A percentile compares a stretch with the other conserved stretches of the same genome.
These are phyloP conservation scores for Pyrrhia umbra DNA, from an alignment of 2,888 invertebrate genomes.

Conservation along the genomic window DNA sequence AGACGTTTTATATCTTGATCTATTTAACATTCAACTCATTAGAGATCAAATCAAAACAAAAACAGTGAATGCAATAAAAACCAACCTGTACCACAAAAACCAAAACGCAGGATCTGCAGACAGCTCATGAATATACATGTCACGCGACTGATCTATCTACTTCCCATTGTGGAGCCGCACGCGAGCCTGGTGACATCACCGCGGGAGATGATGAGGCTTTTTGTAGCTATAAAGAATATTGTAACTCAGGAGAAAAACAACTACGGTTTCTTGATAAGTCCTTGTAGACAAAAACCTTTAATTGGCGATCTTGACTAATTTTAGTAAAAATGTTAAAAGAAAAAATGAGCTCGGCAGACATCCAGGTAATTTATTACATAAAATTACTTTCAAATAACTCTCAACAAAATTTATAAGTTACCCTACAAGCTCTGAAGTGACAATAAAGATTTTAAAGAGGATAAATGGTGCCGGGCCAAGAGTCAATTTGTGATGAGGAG, in stretches of 20 bases:
- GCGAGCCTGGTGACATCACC: conserved; percentile 16
- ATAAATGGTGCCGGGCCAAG: conserved; percentile 39
- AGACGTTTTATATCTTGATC: background rate
- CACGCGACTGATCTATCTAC: conserved; percentile 32
- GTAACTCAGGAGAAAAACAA: too few species aligned
- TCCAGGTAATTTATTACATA: conserved; percentile 24
- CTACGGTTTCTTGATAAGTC: background rate
- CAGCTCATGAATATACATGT: conserved; percentile 28
- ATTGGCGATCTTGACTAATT: too few species aligned
- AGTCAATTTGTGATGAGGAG: conserved; percentile 53
- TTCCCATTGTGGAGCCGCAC: conserved; percentile 21
- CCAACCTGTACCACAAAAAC: background rate
- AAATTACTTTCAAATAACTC: conserved; percentile 33
- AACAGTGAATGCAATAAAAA: conserved; percentile 15
- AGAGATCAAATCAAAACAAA: conserved; percentile 1
- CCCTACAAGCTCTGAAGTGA: conserved; percentile 38
- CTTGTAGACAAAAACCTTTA: too few species aligned
- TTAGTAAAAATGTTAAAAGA: background rate
- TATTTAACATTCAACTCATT: background rate
- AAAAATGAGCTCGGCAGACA: conserved; percentile 2
- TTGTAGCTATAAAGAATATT: too few species aligned
- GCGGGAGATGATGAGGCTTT: background rate
- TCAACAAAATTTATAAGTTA: conserved; percentile 30
- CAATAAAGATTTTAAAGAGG: conserved; percentile 51
- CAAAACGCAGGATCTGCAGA: conserved; percentile 14